Evolutionary conservation across 1,140 invertebrate species (phyloP).

Genomic region (Geopemphigus sp.): DNA sequence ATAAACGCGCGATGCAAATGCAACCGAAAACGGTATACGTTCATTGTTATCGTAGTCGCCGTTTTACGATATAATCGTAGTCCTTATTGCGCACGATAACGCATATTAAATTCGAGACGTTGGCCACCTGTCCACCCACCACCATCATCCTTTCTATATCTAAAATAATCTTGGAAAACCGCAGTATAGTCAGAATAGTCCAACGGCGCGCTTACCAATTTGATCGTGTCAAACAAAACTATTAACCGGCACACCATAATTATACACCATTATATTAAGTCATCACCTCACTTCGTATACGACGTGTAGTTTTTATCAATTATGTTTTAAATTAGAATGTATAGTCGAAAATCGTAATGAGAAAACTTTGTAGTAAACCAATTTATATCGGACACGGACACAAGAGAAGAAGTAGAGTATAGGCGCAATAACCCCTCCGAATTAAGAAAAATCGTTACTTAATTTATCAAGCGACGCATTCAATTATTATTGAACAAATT

Average conservation of each 20-base stretch:
- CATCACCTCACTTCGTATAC: neutral
- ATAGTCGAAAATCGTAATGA: neutral
- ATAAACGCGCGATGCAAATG: neutral
- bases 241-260: neutral
- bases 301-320: neutral
- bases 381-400: no score
- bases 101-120: neutral
- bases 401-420: no score
- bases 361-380: neutral
- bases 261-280: neutral
- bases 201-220: slow-evolving; percentile 15
- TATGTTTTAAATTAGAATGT: neutral
- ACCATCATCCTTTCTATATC: no score
- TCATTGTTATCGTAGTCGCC: neutral
- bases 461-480: no score
- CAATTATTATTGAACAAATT: no score
- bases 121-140: no score
- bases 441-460: no score
- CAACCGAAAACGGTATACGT: neutral
- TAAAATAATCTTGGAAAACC: slow-evolving; percentile 1
- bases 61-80: neutral
- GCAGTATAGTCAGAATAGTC: no score
- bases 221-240: neutral
- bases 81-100: neutral
- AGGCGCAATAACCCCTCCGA: no score